Evolutionary conservation across 1,140 invertebrate genomes (phyloP), one percentile per base, ranked within the genome.

Genomic region (Battus philenor): DNA sequence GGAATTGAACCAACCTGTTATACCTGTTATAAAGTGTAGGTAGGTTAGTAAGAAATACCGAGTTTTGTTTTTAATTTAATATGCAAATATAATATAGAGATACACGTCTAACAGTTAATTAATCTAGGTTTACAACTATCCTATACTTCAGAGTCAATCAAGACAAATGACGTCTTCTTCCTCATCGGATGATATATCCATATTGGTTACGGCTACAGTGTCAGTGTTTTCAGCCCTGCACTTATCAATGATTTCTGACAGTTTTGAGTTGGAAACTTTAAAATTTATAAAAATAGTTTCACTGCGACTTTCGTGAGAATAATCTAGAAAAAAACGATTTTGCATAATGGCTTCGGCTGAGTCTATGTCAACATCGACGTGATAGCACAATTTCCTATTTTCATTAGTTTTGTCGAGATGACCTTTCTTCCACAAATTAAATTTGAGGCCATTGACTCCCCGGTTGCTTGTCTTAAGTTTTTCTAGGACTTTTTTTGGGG

Each of bases 311-410:
- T 68, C 49, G 11, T 47, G 47, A 2, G 64, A 54, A 20, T 71
- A 85, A 43, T 79, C 73, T 16, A 85, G 52, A 11, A 57, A 43
- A 44, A 59, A 81, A 0, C 59, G 54, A 46, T 70, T 52, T 5
- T 63, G 62, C 0, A 38, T 32, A 7, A 85, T 41, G 1, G 68
- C 66, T 6, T 78, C 73, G 2, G 74, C 53, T 0, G 81, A 82
- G 13, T 78, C 73, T 1, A 81, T 24, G 38, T 85, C 81, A 18
- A 85, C 64, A 2, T 81, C 65, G 2, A 81, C 32, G 6, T 68
- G 59, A 6, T 15, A 71, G 26, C 2, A 10, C 31, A 4, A 10
- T 10, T 3, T 46, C 52, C 0, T 27, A 45, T 44, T 47, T 4
- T 1, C 11, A 7, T 45, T 12, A 4, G 6, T 34, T 2, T 10